Conservation (phyloP, 2,113 vertebrate genomes). For the Rynchops niger region DNA sequence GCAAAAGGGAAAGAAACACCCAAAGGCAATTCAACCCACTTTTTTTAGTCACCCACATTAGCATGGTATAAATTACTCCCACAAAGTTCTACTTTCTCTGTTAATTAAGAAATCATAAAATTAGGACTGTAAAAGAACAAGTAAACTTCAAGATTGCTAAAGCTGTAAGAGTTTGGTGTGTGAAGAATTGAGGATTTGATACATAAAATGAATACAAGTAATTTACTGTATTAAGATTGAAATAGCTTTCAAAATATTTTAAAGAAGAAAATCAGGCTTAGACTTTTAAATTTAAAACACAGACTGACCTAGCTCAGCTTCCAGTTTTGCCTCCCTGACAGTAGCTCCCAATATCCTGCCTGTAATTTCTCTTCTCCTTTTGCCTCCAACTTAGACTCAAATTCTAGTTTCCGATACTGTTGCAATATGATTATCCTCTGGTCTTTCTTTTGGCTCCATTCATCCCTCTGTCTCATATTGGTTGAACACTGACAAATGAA, state of each 20-base stretch:
- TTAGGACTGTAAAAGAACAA: background rate
- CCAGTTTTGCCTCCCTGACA: background rate
- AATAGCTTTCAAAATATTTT: background rate
- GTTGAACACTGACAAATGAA: background rate
- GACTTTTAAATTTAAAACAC: background rate
- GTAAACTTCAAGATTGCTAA: background rate
- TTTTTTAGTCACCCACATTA: background rate
- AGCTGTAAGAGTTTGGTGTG: background rate
- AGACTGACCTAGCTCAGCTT: background rate
- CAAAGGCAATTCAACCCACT: background rate
- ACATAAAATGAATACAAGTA: background rate
- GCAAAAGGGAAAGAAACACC: background rate
- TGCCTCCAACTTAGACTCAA: background rate
- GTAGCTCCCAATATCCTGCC: background rate
- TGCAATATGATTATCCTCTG: background rate
- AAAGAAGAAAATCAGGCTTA: background rate
- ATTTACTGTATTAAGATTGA: background rate
- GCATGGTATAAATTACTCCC: background rate
- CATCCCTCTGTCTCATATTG: background rate
- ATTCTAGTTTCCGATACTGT: background rate
- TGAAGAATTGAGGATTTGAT: background rate
- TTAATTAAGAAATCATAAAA: background rate
- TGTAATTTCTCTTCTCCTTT: background rate
- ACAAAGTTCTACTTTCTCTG: background rate
- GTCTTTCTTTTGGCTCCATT: background rate